Percentiles rank a stretch among this genome's conserved stretches.
Conservation (phyloP, 1,140 invertebrate species). For the Aphaenogaster rudis region DNA sequence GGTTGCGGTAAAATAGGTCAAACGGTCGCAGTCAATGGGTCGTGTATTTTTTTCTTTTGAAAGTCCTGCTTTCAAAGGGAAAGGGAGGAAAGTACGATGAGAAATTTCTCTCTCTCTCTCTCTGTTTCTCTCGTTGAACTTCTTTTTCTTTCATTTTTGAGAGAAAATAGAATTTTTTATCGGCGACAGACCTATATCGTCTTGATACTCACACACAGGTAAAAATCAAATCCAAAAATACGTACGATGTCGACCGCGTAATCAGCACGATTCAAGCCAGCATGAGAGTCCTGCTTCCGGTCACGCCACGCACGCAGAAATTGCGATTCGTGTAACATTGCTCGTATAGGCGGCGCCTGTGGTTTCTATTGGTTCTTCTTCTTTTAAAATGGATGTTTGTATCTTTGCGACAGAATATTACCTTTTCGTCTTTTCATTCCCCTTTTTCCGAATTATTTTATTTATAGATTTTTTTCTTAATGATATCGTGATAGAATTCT, state of each 20-base stretch:
- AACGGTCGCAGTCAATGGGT: constrained; percentile 56
- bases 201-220: constrained; percentile 49
- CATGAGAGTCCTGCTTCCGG: constrained; percentile 32
- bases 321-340: constrained; percentile 32
- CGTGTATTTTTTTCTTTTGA: constrained; percentile 23
- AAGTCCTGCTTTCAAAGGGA: constrained; percentile 29
- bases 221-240: constrained; percentile 34
- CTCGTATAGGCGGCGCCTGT: constrained; percentile 40
- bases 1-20: constrained; percentile 54
- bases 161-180: not conserved
- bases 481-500: not conserved
- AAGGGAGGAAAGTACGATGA: not conserved
- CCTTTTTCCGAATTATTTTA: not conserved
- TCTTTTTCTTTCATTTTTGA: not conserved
- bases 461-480: not conserved
- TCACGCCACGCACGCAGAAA: constrained; percentile 62
- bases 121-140: constrained; percentile 4
- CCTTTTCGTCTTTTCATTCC: not conserved
- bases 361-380: constrained; percentile 48
- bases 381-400: constrained; percentile 35
- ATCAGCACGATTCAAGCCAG: constrained; percentile 29
- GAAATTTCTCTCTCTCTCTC: constrained; percentile 12
- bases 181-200: constrained; percentile 9
- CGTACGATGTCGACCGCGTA: constrained; percentile 1
- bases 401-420: constrained; percentile 2